These are phyloP conservation scores for Drosophila bipectinata DNA, from an alignment of 1,140 invertebrate species.

Conservation along the genomic window DNA sequence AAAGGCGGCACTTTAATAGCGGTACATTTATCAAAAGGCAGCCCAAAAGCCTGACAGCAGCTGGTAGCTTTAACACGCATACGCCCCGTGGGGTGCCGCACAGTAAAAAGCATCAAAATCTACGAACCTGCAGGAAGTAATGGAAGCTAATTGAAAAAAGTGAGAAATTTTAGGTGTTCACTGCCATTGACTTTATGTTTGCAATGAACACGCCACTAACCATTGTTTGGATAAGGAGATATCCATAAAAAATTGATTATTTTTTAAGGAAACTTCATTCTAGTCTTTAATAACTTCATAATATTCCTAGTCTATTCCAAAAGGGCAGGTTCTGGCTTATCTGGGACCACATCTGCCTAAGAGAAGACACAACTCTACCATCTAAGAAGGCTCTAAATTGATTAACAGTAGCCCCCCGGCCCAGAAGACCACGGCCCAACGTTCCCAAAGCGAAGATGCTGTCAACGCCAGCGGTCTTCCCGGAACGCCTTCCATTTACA, in stretches of 20 bases:
- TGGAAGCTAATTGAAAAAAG: constrained; percentile 4
- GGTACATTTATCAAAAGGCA: constrained; percentile 68
- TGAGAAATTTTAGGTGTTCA: not conserved
- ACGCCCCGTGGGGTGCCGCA: constrained; percentile 57
- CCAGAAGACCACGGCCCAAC: not conserved
- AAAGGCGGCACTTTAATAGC: constrained; percentile 76
- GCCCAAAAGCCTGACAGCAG: constrained; percentile 65
- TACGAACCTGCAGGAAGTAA: constrained; percentile 1
- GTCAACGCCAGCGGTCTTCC: constrained; percentile 71
- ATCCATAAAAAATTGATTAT: too few relatives aligned
- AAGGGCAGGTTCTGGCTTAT: constrained; percentile 58
- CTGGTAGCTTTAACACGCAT: constrained; percentile 72
- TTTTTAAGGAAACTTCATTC: not conserved
- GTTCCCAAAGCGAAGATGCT: constrained; percentile 42
- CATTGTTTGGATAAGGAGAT: not conserved
- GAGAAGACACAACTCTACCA: constrained; percentile 47
- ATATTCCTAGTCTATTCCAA: constrained; percentile 18
- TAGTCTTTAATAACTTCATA: not conserved
- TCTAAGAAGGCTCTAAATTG: constrained; percentile 63
- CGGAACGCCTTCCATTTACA: constrained; percentile 78
- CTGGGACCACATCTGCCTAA: constrained; percentile 59
- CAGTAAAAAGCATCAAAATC: not conserved
- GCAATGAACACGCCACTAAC: too few relatives aligned
- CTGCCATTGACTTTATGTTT: not conserved
- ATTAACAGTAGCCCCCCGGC: constrained; percentile 72